phyloP scores from a whole-genome alignment of 2,113 vertebrate genomes.

The Micromys minutus region DNA sequence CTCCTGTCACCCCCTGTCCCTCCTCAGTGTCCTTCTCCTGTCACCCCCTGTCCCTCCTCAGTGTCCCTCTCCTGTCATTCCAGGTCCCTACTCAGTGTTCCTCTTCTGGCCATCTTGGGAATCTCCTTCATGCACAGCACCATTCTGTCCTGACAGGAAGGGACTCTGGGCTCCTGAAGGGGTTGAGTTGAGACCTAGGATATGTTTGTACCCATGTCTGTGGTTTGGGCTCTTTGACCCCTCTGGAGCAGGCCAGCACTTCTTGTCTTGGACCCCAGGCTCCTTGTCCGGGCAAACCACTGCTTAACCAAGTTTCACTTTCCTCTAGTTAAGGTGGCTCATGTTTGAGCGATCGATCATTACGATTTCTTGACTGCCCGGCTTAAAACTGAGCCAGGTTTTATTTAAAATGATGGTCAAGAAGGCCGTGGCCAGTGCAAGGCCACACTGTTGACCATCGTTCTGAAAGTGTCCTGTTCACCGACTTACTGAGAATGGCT shows the following conservation, averaged over 20 bases:
- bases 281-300: conserved; percentile 11
- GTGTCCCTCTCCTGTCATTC: background rate
- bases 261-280: background rate
- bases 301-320: background rate
- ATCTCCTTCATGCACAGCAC: background rate
- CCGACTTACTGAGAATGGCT: conserved; percentile 26
- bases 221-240: background rate
- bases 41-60: too few relatives aligned
- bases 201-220: background rate
- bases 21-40: background rate
- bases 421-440: background rate
- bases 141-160: background rate
- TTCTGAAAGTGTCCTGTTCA: background rate
- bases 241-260: background rate
- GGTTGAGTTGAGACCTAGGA: background rate
- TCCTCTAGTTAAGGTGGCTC: background rate
- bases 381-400: background rate
- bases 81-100: background rate
- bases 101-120: background rate
- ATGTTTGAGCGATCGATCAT: background rate
- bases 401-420: conserved; percentile 23
- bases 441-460: background rate
- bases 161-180: background rate
- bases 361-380: background rate
- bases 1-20: too few relatives aligned